phyloP scores from a whole-genome alignment of 2,797 vertebrate species.

The Eulemur mongoz region DNA sequence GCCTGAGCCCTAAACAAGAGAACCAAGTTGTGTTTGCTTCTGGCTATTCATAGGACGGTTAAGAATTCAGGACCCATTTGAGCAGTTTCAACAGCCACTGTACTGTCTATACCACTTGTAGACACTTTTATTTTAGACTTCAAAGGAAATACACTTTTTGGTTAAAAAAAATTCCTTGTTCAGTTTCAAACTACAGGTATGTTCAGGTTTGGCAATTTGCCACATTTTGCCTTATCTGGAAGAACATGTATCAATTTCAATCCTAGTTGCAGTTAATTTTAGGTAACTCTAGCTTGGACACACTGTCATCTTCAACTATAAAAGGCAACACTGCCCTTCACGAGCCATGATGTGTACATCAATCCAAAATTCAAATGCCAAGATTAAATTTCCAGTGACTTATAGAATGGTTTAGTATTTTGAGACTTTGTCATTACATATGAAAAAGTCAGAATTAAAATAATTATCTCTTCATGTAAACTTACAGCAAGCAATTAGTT shows the following conservation, averaged over 20 bases:
- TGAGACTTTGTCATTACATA: neutral
- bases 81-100: neutral
- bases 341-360: neutral
- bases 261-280: neutral
- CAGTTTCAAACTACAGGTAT: neutral
- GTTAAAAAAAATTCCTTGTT: neutral
- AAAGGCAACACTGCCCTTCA: neutral
- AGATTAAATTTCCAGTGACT: neutral
- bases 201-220: neutral
- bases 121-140: neutral
- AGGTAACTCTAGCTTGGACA: neutral
- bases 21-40: neutral
- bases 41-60: neutral
- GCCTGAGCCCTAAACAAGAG: neutral
- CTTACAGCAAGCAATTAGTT: neutral
- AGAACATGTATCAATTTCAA: neutral
- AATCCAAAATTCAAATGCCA: neutral
- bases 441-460: conserved; percentile 13
- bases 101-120: neutral
- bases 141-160: neutral
- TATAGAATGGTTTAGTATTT: neutral
- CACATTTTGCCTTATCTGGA: neutral
- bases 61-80: neutral
- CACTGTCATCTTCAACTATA: neutral
- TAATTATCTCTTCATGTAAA: neutral